Evolutionary conservation across 2,888 invertebrate genomes (phyloP).

Genomic region (Xestia c-nigrum): DNA sequence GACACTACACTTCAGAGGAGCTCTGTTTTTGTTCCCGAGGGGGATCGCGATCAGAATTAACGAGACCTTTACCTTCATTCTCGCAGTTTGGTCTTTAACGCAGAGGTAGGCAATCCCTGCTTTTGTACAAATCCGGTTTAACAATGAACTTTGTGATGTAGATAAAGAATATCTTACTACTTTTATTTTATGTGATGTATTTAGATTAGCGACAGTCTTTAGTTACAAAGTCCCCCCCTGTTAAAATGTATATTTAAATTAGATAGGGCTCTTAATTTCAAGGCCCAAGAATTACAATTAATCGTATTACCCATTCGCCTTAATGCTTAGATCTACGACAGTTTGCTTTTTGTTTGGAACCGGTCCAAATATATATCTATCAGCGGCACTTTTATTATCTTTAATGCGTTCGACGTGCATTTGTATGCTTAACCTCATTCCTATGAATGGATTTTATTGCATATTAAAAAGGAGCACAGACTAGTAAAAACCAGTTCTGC

Average conservation of each 20-base stretch:
- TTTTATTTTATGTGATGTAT: constrained; percentile 54
- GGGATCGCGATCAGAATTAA: constrained; percentile 60
- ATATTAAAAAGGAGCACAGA: constrained; percentile 48
- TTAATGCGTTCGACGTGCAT: constrained; percentile 65
- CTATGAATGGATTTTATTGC: constrained; percentile 63
- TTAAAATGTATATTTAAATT: constrained; percentile 64
- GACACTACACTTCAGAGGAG: constrained; percentile 59
- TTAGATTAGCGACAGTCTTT: constrained; percentile 51
- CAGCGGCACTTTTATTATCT: constrained; percentile 64
- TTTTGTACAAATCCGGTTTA: constrained; percentile 39
- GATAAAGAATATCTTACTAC: constrained; percentile 45
- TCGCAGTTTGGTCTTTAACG: constrained; percentile 50
- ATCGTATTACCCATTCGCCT: constrained; percentile 72
- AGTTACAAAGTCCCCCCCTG: constrained; percentile 41
- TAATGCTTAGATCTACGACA: constrained; percentile 65
- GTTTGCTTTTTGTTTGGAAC: constrained; percentile 71
- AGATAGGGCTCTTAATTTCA: constrained; percentile 69
- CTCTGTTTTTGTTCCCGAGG: constrained; percentile 57
- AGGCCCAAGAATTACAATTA: constrained; percentile 71
- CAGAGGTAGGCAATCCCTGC: constrained; percentile 36
- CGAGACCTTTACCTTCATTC: constrained; percentile 61
- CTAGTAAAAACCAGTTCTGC: constrained; percentile 42
- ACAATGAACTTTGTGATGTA: constrained; percentile 45
- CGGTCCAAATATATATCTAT: constrained; percentile 70
- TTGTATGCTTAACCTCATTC: constrained; percentile 56